These are phyloP conservation scores for Marasmarcha lunaedactyla DNA, from an alignment of 2,888 invertebrate species.

Conservation along the genomic window DNA sequence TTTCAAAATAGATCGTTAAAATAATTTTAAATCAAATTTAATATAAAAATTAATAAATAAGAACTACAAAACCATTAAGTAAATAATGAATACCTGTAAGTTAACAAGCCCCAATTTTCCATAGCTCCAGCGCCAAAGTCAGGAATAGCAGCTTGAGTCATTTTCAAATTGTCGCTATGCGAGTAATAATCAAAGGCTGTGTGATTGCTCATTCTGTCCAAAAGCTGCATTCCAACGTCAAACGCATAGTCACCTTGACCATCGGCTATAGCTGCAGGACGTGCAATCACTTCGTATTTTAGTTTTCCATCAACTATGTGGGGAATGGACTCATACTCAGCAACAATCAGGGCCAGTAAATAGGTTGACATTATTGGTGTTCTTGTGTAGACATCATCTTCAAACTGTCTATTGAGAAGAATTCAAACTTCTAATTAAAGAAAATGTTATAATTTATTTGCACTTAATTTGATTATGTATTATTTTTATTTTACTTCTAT, in stretches of 20 bases:
- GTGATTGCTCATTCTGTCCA: constrained; percentile 65
- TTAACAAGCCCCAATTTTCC: constrained; percentile 88
- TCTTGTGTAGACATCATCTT: constrained; percentile 36
- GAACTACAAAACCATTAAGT: no score
- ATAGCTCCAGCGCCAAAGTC: constrained; percentile 84
- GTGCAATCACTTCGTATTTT: constrained; percentile 52
- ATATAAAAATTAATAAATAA: no score
- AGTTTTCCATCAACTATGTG: constrained; percentile 12
- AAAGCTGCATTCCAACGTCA: constrained; percentile 43
- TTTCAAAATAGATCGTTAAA: no score
- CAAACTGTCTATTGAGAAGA: constrained; percentile 29
- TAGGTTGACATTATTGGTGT: constrained; percentile 75
- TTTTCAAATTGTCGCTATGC: constrained; percentile 55
- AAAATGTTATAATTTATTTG: no score
- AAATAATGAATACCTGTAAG: constrained; percentile 71
- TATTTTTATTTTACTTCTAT: no score
- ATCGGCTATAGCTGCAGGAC: constrained; percentile 39
- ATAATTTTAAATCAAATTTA: no score
- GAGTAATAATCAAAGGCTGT: constrained; percentile 58
- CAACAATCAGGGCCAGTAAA: constrained; percentile 77
- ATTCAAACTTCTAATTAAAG: no score
- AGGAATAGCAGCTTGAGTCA: constrained; percentile 82
- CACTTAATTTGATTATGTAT: no score
- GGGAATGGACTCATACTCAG: constrained; percentile 50
- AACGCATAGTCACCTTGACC: constrained; percentile 50